Percentiles rank a stretch among this genome's conserved stretches.
phyloP scores from a whole-genome alignment of 2,113 vertebrate genomes.

The Tricholaema leucomelas region DNA sequence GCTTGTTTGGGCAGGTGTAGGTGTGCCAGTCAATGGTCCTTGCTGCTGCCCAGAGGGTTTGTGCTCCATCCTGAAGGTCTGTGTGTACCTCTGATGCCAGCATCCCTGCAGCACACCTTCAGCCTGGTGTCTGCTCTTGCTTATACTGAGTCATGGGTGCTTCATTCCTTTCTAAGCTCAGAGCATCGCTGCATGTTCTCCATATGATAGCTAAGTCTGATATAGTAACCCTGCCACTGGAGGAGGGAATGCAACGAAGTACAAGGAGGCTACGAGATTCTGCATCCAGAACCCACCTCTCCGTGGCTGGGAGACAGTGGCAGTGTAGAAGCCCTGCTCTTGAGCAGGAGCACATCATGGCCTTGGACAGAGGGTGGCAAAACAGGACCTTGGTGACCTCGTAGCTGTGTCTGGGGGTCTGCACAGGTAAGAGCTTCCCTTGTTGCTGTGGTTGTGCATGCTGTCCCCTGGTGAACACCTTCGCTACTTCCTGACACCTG shows the following conservation, averaged over 20 bases:
- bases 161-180: fast-evolving
- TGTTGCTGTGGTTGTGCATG: fast-evolving
- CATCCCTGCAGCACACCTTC: background rate
- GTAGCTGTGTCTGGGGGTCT: background rate
- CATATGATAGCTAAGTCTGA: background rate
- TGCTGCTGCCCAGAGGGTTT: background rate
- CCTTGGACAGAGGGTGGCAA: background rate
- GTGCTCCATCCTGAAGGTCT: background rate
- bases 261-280: background rate
- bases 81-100: background rate
- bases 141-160: too few relatives aligned
- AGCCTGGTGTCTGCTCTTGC: background rate
- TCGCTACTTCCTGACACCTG: background rate
- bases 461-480: too few relatives aligned
- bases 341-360: fast-evolving
- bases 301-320: background rate
- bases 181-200: background rate
- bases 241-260: background rate
- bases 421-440: background rate
- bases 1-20: background rate
- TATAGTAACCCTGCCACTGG: background rate
- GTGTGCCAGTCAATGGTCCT: background rate
- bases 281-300: background rate
- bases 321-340: background rate
- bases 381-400: background rate